Evolutionary conservation across 2,113 vertebrate species (phyloP).

Genomic region (Telmatochromis brachygnathus): DNA sequence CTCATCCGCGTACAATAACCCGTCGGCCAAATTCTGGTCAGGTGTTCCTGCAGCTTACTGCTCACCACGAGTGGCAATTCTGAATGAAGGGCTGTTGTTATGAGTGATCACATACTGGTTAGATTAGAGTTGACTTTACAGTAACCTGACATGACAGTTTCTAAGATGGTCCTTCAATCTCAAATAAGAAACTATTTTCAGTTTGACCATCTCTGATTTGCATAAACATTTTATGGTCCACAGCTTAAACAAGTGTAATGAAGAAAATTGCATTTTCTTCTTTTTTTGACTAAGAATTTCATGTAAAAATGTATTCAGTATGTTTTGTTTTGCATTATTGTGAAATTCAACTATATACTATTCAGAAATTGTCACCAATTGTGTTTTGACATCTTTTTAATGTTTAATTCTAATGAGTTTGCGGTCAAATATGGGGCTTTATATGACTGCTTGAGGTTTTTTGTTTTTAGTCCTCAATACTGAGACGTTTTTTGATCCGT

Average conservation of each 20-base stretch:
- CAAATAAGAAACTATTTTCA: background rate
- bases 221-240: background rate
- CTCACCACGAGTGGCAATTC: background rate
- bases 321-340: background rate
- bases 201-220: background rate
- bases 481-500: fast-evolving
- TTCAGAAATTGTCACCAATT: background rate
- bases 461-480: fast-evolving
- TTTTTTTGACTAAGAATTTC: background rate
- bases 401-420: background rate
- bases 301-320: background rate
- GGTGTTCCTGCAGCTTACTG: background rate
- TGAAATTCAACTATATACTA: background rate
- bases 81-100: background rate
- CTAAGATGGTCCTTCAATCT: background rate
- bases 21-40: background rate
- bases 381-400: background rate
- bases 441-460: fast-evolving
- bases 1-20: background rate
- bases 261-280: fast-evolving
- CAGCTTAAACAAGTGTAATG: background rate
- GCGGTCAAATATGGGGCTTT: fast-evolving
- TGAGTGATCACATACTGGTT: background rate
- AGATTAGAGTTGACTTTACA: background rate
- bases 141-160: background rate